Evolutionary conservation across 2,888 invertebrate species (phyloP), one percentile per base, ranked within the genome.

Genomic region (Phortica okadai): DNA sequence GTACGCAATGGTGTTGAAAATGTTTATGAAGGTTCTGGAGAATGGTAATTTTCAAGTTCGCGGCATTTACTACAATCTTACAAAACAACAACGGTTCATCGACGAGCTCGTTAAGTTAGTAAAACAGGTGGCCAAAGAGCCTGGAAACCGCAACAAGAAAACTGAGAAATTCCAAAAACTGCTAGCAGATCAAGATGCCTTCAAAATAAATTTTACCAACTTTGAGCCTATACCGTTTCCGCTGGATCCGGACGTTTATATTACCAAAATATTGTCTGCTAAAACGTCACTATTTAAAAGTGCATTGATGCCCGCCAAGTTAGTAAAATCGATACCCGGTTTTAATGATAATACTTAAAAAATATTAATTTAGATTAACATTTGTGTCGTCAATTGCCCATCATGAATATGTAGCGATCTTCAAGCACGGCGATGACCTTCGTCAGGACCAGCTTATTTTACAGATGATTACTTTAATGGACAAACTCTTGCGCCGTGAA

Each of bases 391-490:
- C 95, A 0, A 94, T 95, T 77, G 88, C 88, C 1, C 95, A 85
- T 33, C 95, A 95, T 58, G 93, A 94, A 54, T 99, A 99, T 91
- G 96, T 97, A 16, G 97, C 98, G 0, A 99, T 99, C 79, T 99
- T 99, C 91, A 99, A 99, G 91, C 95, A 98, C 86, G 99, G 99
- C 1, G 99, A 99, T 91, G 99, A 99, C 90, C 92, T 99, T 74
- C 93, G 99, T 2, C 99, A 99, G 92, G 99, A 99, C 92, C 99
- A 99, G 91, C 93, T 99, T 1, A 97, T 99, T 79, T 92, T 99
- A 69, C 99, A 99, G 92, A 99, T 99, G 93, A 99, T 99, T 59
- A 97, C 98, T 0, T 92, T 99, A 14, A 99, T 99, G 98, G 99
- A 99, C 91, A 97, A 98, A 91, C 91, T 99, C 75, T 92, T 99